Conservation (phyloP, 2,888 invertebrate species). For the Dioctria rufipes region DNA sequence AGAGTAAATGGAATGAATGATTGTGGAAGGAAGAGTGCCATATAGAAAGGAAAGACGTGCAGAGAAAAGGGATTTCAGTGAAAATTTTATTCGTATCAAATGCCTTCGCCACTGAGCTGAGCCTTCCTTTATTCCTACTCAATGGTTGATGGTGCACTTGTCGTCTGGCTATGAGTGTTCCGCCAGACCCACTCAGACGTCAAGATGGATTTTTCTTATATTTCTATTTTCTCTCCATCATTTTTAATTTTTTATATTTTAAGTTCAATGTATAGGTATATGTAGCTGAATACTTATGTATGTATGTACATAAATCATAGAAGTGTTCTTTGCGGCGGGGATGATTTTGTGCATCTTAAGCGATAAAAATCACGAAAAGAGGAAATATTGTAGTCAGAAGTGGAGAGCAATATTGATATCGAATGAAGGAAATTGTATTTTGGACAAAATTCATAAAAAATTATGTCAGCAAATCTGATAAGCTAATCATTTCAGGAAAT, state of each 20-base stretch:
- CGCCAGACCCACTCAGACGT: constrained; percentile 43
- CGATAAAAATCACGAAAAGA: too few species aligned
- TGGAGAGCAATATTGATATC: too few species aligned
- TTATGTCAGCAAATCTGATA: too few species aligned
- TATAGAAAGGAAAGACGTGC: constrained; percentile 5
- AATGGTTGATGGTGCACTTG: constrained; percentile 50
- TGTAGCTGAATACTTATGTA: too few species aligned
- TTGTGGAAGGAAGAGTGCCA: neutral
- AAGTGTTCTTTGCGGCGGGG: too few species aligned
- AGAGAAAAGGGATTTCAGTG: constrained; percentile 21
- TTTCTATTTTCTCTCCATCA: constrained; percentile 31
- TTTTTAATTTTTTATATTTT: constrained; percentile 46
- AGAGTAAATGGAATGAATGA: neutral
- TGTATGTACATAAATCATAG: too few species aligned
- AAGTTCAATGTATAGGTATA: neutral
- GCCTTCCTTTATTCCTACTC: constrained; percentile 45
- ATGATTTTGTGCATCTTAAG: too few species aligned
- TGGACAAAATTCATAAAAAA: too few species aligned
- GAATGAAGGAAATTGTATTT: too few species aligned
- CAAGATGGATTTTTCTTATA: constrained; percentile 18
- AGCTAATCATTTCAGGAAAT: too few species aligned
- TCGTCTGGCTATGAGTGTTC: constrained; percentile 52
- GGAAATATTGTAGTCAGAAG: too few species aligned
- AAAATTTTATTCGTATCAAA: constrained; percentile 44
- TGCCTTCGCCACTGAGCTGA: constrained; percentile 43